These are phyloP conservation scores for Lordiphosa stackelbergi DNA, from an alignment of 1,140 invertebrate species.

Conservation along the genomic window DNA sequence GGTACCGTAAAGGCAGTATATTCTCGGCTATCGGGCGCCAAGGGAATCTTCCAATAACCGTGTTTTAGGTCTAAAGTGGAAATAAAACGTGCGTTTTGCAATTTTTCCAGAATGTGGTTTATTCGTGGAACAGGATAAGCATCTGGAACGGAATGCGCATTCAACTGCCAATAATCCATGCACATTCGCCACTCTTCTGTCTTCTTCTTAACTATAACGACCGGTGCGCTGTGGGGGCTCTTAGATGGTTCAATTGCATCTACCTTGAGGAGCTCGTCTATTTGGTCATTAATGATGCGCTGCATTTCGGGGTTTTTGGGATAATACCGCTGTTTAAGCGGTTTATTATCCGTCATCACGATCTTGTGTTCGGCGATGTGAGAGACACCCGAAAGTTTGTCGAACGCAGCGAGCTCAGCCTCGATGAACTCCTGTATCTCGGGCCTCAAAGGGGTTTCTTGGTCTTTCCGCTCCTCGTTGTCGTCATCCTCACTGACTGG, in stretches of 20 bases:
- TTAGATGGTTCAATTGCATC: too few relatives aligned
- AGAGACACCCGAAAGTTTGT: too few relatives aligned
- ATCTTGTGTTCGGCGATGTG: too few relatives aligned
- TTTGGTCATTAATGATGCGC: background rate
- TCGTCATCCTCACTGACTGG: too few relatives aligned
- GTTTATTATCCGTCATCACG: too few relatives aligned
- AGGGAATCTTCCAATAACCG: background rate
- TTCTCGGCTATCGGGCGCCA: background rate
- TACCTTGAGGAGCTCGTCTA: background rate
- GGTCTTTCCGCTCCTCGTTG: too few relatives aligned
- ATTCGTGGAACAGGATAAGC: slow-evolving; percentile 9
- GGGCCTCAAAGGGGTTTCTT: too few relatives aligned
- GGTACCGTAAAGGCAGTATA: background rate
- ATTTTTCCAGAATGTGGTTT: slow-evolving; percentile 5
- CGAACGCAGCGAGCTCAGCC: too few relatives aligned
- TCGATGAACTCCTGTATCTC: too few relatives aligned
- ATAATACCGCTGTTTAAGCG: background rate
- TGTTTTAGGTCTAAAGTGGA: too few relatives aligned
- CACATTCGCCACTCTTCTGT: background rate
- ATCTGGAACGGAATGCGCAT: background rate
- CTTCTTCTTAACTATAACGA: background rate
- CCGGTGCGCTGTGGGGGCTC: background rate
- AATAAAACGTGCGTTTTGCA: background rate
- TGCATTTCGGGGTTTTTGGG: background rate
- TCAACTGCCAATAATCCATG: background rate